phyloP scores from a whole-genome alignment of 2,888 invertebrate species.

The Torymus aiolomorphi region DNA sequence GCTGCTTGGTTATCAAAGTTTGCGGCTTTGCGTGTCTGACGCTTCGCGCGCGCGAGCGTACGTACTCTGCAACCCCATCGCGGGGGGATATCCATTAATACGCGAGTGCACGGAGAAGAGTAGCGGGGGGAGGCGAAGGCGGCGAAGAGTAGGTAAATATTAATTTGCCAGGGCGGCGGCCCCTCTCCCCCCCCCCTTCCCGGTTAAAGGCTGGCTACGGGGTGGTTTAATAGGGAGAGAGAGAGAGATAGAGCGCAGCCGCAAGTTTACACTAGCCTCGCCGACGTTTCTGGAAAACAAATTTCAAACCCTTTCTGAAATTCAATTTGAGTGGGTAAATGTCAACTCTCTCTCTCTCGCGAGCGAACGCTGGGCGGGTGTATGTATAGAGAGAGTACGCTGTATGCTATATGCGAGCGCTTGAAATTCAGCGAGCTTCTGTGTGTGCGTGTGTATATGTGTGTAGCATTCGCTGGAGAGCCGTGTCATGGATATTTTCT shows the following conservation, averaged over 20 bases:
- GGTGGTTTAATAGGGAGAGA: slow-evolving; percentile 35
- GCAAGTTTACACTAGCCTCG: slow-evolving; percentile 57
- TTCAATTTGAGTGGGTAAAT: slow-evolving; percentile 59
- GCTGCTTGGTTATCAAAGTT: slow-evolving; percentile 75
- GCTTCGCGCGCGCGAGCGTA: slow-evolving; percentile 56
- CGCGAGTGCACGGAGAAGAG: slow-evolving; percentile 68
- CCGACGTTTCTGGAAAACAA: slow-evolving; percentile 58
- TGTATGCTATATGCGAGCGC: background rate
- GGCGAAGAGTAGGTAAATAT: slow-evolving; percentile 71
- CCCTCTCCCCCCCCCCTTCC: slow-evolving; percentile 57
- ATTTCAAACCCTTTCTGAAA: slow-evolving; percentile 59
- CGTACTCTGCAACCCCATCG: background rate
- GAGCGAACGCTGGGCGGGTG: background rate
- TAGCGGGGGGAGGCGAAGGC: background rate
- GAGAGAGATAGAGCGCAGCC: slow-evolving; percentile 19
- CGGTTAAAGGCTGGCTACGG: slow-evolving; percentile 58
- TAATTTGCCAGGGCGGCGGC: slow-evolving; percentile 70
- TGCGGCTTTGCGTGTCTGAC: slow-evolving; percentile 74
- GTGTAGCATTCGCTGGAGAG: too few relatives aligned
- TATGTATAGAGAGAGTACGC: too few relatives aligned
- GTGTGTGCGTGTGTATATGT: background rate
- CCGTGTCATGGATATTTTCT: slow-evolving; percentile 3
- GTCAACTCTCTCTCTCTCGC: slow-evolving; percentile 39
- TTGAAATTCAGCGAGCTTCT: background rate
- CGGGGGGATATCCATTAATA: slow-evolving; percentile 73